Evolutionary conservation across 1,140 invertebrate genomes (phyloP), one percentile per base, ranked within the genome.

Genomic region (Hypothenemus hampei): DNA sequence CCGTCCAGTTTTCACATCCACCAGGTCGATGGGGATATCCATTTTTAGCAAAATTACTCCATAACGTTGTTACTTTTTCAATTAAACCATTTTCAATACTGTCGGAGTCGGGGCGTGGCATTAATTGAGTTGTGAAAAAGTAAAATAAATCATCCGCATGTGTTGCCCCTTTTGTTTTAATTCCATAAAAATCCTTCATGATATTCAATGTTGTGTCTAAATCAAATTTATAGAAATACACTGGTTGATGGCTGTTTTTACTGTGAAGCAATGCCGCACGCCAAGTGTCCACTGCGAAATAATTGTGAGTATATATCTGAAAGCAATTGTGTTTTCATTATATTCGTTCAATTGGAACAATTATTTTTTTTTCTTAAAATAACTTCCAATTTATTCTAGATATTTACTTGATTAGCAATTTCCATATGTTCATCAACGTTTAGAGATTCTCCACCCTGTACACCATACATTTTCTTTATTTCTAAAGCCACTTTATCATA

Each of bases 71-170:
- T 70, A 81, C 78, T 24, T 71, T 73, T 45, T 71, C 71, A 35
- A 78, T 69, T 3, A 31, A 26, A 13, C 54, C 45, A 21, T 65
- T 59, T 55, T 71, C 68, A 23, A 72, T 20, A 31, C 65, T 68
- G 13, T 69, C 57, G 3, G 66, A 52, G 10, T 71, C 65, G 13
- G 66, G 37, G 68, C 54, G 37, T 3, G 36, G 71, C 13, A 64
- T 72, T 19, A 77, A 54, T 53, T 65, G 63, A 45, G 69, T 76
- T 59, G 73, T 71, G 60, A 83, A 85, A 4, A 84, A 58, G 66
- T 83, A 84, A 52, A 76, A 77, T 2, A 84, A 39, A 60, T 85
- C 83, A 55, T 85, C 83, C 0, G 74, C 78, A 61, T 85, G 83
- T 8, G 21, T 15, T 8, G 40, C 43, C 15, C 43, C 50, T 41